Evolutionary conservation across 2,888 invertebrate genomes (phyloP).

Genomic region (Callyntrura sp.): DNA sequence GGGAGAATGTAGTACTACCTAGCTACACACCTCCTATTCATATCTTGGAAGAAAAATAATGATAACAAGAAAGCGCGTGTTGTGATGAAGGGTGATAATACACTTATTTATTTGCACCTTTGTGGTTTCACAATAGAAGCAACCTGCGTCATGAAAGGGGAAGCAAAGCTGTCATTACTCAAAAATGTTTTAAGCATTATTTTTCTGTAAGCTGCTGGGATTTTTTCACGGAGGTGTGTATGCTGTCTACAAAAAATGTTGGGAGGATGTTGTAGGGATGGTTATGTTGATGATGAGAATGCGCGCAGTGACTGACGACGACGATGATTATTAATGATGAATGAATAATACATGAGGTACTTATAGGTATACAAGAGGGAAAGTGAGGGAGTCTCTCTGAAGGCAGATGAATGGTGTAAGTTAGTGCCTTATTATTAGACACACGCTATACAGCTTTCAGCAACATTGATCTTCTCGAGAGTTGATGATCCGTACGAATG

Average conservation of each 20-base stretch:
- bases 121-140: neutral
- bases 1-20: too few relatives aligned
- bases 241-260: slow-evolving; percentile 33
- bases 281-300: neutral
- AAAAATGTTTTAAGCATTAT: neutral
- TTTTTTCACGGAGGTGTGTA: neutral
- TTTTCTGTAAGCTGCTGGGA: slow-evolving; percentile 1
- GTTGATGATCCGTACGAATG: slow-evolving; percentile 52
- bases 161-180: slow-evolving; percentile 25
- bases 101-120: slow-evolving; percentile 50
- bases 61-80: too few relatives aligned
- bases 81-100: slow-evolving; percentile 1
- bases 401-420: slow-evolving; percentile 1
- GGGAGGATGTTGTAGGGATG: neutral
- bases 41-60: neutral
- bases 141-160: neutral
- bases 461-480: slow-evolving; percentile 17
- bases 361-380: too few relatives aligned
- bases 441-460: slow-evolving; percentile 11
- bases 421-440: neutral
- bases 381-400: neutral
- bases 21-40: neutral
- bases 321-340: slow-evolving; percentile 50
- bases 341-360: slow-evolving; percentile 39
- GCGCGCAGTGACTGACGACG: too few relatives aligned